Conservation (phyloP, 2,113 vertebrate species). For the Hydrolagus affinis region DNA sequence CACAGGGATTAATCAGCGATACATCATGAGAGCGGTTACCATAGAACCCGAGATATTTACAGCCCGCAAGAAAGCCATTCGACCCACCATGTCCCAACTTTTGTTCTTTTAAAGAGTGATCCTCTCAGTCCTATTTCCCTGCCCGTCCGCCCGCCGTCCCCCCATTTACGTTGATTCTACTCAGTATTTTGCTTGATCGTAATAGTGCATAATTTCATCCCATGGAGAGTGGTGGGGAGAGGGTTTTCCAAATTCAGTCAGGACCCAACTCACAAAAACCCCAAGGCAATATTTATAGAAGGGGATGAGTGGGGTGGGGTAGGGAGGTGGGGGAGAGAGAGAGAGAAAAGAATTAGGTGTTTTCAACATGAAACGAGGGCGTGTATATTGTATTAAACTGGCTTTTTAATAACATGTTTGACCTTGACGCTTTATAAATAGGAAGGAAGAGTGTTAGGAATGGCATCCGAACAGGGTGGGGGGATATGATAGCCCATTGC, state of each 20-base stretch:
- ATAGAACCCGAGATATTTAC: too few species aligned
- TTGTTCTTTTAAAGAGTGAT: too few species aligned
- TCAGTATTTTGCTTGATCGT: too few species aligned
- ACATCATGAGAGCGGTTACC: neutral
- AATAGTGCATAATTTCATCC: neutral
- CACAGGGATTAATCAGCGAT: neutral
- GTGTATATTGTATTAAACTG: constrained; percentile 30
- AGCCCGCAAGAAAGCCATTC: too few species aligned
- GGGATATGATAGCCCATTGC: neutral
- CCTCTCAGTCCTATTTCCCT: too few species aligned
- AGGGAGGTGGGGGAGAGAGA: too few species aligned
- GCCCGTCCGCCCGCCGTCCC: too few species aligned
- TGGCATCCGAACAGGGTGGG: neutral
- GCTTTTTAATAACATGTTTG: constrained; percentile 30
- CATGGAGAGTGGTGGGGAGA: neutral
- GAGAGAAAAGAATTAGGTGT: neutral
- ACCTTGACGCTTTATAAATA: constrained; percentile 23
- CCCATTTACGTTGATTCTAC: too few species aligned
- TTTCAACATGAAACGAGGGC: constrained; percentile 12
- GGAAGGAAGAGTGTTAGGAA: constrained; percentile 18
- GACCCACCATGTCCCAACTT: too few species aligned
- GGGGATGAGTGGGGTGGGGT: too few species aligned
- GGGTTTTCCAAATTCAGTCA: neutral
- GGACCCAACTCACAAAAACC: neutral
- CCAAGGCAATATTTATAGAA: constrained; percentile 21